Percentiles rank a stretch among this genome's conserved stretches.
These are phyloP conservation scores for Cosmorhoe ocellata DNA, from an alignment of 2,888 invertebrate genomes.

Conservation along the genomic window DNA sequence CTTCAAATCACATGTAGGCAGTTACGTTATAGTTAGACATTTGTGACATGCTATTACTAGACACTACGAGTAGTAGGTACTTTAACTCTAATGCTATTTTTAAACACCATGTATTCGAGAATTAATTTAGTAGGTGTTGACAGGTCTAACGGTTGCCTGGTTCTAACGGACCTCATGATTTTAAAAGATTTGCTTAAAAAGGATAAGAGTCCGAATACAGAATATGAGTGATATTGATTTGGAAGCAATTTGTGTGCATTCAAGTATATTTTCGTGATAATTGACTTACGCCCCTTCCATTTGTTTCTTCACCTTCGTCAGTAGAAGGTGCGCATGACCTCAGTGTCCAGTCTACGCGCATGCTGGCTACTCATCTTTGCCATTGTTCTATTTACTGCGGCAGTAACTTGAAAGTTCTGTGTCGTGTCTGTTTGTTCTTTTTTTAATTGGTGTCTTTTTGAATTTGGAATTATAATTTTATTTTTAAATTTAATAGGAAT, in stretches of 20 bases:
- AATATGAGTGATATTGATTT: slow-evolving; percentile 2
- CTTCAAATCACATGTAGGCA: slow-evolving; percentile 21
- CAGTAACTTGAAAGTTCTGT: slow-evolving; percentile 49
- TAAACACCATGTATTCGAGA: too few species aligned
- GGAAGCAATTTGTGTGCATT: slow-evolving; percentile 6
- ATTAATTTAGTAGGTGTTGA: too few species aligned
- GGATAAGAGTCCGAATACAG: too few species aligned
- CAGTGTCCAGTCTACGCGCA: slow-evolving; percentile 44
- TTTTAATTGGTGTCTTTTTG: slow-evolving; percentile 19
- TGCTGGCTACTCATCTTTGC: slow-evolving; percentile 52
- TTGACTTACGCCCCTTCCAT: slow-evolving; percentile 42
- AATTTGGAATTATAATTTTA: slow-evolving; percentile 22
- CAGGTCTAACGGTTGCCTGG: too few species aligned
- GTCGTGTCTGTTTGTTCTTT: slow-evolving; percentile 32
- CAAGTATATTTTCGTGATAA: slow-evolving; percentile 21
- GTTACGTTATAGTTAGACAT: slow-evolving; percentile 15
- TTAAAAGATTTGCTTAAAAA: too few species aligned
- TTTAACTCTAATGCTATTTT: too few species aligned
- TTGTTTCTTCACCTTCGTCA: slow-evolving; percentile 35
- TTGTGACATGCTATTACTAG: background rate
- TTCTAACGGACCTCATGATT: too few species aligned
- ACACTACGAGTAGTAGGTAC: too few species aligned
- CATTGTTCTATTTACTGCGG: slow-evolving; percentile 45
- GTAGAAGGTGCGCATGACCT: slow-evolving; percentile 42
- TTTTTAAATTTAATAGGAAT: slow-evolving; percentile 41